A percentile compares a stretch with the other conserved stretches of the same genome.
Conservation (phyloP, 2,797 vertebrate species). For the Margarornis squamiger region DNA sequence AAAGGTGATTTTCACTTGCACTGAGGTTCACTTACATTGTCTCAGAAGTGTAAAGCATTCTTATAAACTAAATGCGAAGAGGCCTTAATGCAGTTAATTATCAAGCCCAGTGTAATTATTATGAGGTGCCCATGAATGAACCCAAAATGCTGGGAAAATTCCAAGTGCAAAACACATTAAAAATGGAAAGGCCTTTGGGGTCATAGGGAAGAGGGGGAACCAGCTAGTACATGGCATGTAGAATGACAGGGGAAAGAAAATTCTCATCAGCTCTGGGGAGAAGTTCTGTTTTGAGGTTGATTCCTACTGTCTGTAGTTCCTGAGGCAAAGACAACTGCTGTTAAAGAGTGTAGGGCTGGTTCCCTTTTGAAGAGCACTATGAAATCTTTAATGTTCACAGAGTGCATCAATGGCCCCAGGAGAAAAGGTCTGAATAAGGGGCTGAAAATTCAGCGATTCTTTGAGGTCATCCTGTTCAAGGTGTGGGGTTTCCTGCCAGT, state of each 20-base stretch:
- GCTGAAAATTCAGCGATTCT: conserved; percentile 6
- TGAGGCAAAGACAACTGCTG: neutral
- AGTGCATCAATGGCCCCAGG: neutral
- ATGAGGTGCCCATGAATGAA: neutral
- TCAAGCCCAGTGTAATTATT: neutral
- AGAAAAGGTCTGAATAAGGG: neutral
- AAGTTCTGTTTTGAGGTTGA: neutral
- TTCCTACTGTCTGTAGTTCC: conserved; percentile 17
- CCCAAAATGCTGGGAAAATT: neutral
- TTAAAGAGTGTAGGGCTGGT: neutral
- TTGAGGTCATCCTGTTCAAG: conserved; percentile 41
- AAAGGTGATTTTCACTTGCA: neutral
- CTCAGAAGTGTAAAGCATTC: neutral
- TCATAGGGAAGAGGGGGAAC: rapidly evolving
- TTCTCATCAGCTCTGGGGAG: neutral
- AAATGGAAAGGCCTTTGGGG: neutral
- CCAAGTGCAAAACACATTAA: neutral
- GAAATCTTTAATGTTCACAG: conserved; percentile 20
- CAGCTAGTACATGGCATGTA: neutral
- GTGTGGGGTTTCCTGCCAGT: conserved; percentile 24
- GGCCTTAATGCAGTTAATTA: neutral
- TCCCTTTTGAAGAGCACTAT: conserved; percentile 14
- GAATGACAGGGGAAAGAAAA: neutral
- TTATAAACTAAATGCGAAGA: neutral
- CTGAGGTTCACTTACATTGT: neutral